Conservation (phyloP, 2,888 invertebrate species). For the Cheilosia scutellata region DNA sequence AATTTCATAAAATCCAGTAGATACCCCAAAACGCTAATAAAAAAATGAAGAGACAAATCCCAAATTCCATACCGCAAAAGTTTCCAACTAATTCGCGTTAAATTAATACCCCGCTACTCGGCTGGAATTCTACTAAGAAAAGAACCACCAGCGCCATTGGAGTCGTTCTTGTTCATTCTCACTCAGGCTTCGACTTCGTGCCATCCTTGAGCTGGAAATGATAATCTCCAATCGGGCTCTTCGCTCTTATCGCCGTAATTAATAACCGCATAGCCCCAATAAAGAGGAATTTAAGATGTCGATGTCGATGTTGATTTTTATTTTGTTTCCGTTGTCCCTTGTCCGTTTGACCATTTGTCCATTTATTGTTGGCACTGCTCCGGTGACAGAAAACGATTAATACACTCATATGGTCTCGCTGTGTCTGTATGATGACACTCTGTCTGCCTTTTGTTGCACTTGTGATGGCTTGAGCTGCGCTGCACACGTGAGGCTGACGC, state of each 20-base stretch:
- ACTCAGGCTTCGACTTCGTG: background rate
- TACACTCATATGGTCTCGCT: conserved; percentile 32
- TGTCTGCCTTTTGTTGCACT: conserved; percentile 36
- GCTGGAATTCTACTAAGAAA: conserved; percentile 29
- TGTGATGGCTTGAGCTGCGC: conserved; percentile 51
- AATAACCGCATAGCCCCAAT: conserved; percentile 67
- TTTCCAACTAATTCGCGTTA: conserved; percentile 68
- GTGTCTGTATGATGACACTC: conserved; percentile 19
- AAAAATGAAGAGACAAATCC: conserved; percentile 10
- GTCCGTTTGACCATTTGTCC: conserved; percentile 17
- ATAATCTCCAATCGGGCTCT: conserved; percentile 73
- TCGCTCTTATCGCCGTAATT: conserved; percentile 73
- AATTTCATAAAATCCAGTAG: conserved; percentile 68
- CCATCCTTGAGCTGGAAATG: conserved; percentile 51
- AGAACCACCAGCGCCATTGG: conserved; percentile 27
- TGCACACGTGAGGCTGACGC: conserved; percentile 41
- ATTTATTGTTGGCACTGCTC: conserved; percentile 37
- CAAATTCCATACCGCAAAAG: conserved; percentile 34
- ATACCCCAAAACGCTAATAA: conserved; percentile 10
- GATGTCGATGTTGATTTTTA: conserved; percentile 59
- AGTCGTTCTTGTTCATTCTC: background rate
- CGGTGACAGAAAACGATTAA: conserved; percentile 36
- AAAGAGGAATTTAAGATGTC: conserved; percentile 72
- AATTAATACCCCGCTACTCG: conserved; percentile 60
- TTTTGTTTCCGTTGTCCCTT: conserved; percentile 34